Conservation (phyloP, 2,888 invertebrate genomes). For the Drosophila subsilvestris region DNA sequence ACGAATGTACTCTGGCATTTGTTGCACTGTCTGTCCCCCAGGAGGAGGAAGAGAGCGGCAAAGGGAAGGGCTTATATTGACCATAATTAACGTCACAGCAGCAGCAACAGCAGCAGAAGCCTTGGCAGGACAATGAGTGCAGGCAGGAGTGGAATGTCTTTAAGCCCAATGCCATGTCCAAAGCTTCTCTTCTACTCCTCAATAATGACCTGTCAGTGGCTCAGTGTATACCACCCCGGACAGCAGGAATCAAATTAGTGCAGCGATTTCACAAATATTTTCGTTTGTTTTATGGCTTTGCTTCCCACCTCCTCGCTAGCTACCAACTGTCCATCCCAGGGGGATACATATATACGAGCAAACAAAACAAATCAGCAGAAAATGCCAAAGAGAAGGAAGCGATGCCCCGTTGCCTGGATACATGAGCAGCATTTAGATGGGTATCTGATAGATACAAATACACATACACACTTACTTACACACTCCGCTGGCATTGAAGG, state of each 20-base stretch:
- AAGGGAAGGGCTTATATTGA: slow-evolving; percentile 19
- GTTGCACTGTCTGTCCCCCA: slow-evolving; percentile 12
- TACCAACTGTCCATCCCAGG: slow-evolving; percentile 18
- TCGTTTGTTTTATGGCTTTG: slow-evolving; percentile 65
- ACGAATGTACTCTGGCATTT: slow-evolving; percentile 29
- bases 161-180: slow-evolving; percentile 11
- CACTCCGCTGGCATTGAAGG: slow-evolving; percentile 26
- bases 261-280: slow-evolving; percentile 57
- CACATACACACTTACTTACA: slow-evolving; percentile 43
- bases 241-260: slow-evolving; percentile 71
- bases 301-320: slow-evolving; percentile 22
- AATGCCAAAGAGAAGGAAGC: slow-evolving; percentile 29
- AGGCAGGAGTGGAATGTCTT: slow-evolving; percentile 12
- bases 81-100: slow-evolving; percentile 67
- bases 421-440: slow-evolving; percentile 54
- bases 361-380: slow-evolving; percentile 72
- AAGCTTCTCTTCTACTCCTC: not conserved
- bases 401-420: slow-evolving; percentile 12
- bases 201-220: slow-evolving; percentile 33
- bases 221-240: slow-evolving; percentile 8
- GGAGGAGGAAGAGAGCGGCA: not conserved
- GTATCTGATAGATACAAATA: slow-evolving; percentile 48
- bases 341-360: slow-evolving; percentile 23
- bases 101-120: not conserved
- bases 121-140: slow-evolving; percentile 15